phyloP scores from a whole-genome alignment of 2,888 invertebrate species.

The Sisyra nigra region DNA sequence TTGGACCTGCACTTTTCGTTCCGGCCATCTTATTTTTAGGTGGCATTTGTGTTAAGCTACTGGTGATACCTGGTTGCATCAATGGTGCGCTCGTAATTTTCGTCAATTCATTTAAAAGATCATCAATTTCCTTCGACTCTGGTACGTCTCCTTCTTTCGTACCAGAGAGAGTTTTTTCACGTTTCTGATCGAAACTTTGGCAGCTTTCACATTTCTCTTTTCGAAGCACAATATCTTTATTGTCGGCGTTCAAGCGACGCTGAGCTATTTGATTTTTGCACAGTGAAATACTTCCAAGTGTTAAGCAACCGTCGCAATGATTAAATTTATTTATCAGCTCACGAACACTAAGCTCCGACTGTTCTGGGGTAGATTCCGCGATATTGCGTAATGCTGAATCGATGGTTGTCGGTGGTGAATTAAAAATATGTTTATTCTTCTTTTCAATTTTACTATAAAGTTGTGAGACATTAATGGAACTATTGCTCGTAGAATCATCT shows the following conservation, averaged over 20 bases:
- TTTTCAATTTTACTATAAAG: conserved; percentile 9
- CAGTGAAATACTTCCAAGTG: conserved; percentile 14
- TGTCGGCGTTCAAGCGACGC: conserved; percentile 7
- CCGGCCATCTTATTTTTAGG: neutral
- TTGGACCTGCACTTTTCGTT: conserved; percentile 12
- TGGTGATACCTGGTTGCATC: conserved; percentile 23
- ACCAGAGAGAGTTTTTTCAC: neutral
- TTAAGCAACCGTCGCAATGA: conserved; percentile 14
- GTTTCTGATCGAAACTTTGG: conserved; percentile 6
- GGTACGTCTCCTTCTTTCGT: neutral
- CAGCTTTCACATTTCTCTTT: conserved; percentile 11
- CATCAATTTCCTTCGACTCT: conserved; percentile 22
- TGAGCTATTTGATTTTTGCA: conserved; percentile 9
- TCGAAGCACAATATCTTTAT: conserved; percentile 4
- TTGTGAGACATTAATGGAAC: conserved; percentile 10
- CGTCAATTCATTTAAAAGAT: conserved; percentile 23
- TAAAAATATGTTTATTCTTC: neutral
- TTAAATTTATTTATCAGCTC: conserved; percentile 23
- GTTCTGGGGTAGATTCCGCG: conserved; percentile 5
- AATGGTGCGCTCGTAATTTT: conserved; percentile 27
- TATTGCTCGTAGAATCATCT: neutral
- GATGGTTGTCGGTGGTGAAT: too few species aligned
- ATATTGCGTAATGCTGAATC: too few species aligned
- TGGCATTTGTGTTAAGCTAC: conserved; percentile 19
- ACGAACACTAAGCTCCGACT: conserved; percentile 17